These are phyloP conservation scores for Pantherophis guttatus DNA, from an alignment of 2,113 vertebrate species.

Conservation along the genomic window DNA sequence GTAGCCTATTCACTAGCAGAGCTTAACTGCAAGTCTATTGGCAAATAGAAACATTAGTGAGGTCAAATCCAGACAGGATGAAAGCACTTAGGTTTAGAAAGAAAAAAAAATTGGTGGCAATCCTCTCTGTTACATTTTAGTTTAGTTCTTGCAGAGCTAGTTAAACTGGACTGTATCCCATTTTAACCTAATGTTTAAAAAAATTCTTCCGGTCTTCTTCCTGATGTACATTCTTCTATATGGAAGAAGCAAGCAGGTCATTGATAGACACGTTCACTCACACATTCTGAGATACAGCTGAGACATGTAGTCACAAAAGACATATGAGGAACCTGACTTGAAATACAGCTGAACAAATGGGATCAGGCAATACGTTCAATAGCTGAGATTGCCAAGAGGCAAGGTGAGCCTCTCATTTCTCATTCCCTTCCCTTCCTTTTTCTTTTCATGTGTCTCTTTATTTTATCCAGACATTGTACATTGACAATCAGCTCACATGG, in stretches of 20 bases:
- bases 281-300: background rate
- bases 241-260: background rate
- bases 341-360: background rate
- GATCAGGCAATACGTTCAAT: background rate
- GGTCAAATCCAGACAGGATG: background rate
- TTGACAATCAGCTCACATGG: background rate
- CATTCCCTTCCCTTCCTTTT: background rate
- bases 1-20: background rate
- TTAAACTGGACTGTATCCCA: background rate
- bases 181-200: background rate
- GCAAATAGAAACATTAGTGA: background rate
- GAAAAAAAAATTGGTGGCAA: background rate
- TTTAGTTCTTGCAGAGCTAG: background rate
- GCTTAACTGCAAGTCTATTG: background rate
- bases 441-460: background rate
- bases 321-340: background rate
- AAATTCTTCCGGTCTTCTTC: background rate
- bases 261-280: background rate
- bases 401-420: background rate
- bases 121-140: background rate
- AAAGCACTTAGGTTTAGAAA: background rate
- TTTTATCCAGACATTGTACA: background rate
- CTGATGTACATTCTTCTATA: background rate
- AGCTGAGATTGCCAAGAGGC: background rate
- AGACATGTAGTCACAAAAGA: background rate